Evolutionary conservation across 35 echinoderm and acorn worm genomes (phyloP), one percentile per base, ranked within the genome.

Genomic region (Chiridota heheva): DNA sequence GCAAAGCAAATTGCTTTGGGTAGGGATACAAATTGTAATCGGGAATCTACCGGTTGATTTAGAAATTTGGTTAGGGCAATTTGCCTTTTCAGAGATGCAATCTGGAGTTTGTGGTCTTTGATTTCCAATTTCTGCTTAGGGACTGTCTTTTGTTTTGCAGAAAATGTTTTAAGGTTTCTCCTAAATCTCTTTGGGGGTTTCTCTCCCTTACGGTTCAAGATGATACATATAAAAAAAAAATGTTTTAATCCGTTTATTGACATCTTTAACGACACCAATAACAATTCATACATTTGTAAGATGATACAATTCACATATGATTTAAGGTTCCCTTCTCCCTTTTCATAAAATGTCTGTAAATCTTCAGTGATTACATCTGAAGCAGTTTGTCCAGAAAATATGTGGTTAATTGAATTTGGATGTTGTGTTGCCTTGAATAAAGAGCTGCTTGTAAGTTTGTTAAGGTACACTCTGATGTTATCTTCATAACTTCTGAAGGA

Each of bases 41-140:
- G 29, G 29, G 13, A 36, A n/a, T 33, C 3, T 0, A 81, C 53
- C 2, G 76, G 64, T 35, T 60, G 32, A 36, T 66, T 51, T 25
- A 60, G 43, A 1, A 40, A 53, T 59, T 67, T 76, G 0, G 83
- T 76, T 41, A 27, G 49, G 29, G 83, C 83, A 40, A 86, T 35
- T 40, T 86, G 70, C 37, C 34, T 63, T 25, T 72, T 41, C 2
- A 86, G 64, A 76, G 70, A 86, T 0, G 36, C 22, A 33, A 76
- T 76, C 43, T 86, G 83, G 15, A 81, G 60, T 64, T 81, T 81
- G 10, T 81, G 60, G n/a, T 81, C 60, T 67, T 81, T 62, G 5
- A 81, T 18, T 67, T 66, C 78, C 35, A 66, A 44, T 3, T 20
- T 30, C 15, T 66, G 36, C 34, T 81, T 81, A 15, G 35, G 58